Conservation (phyloP, 2,888 invertebrate genomes). For the Dolichopus griseipennis region DNA sequence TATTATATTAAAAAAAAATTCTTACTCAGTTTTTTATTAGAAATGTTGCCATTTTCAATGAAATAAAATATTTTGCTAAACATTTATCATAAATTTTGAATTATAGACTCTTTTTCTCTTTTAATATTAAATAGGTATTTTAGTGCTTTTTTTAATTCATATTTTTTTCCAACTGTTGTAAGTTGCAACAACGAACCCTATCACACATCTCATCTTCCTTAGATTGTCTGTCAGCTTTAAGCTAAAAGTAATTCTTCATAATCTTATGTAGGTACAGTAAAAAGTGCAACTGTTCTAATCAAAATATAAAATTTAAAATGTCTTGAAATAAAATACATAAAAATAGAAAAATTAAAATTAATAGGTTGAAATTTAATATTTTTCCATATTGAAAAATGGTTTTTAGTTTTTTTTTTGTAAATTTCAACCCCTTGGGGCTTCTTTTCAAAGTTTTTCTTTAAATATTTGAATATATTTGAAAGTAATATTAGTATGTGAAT, state of each 20-base stretch:
- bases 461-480: too few relatives aligned
- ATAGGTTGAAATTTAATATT: constrained; percentile 1
- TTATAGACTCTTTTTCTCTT: neutral
- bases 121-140: too few relatives aligned
- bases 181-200: neutral
- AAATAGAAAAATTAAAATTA: neutral
- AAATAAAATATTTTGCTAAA: neutral
- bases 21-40: too few relatives aligned
- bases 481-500: too few relatives aligned
- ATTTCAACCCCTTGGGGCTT: neutral
- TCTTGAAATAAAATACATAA: neutral
- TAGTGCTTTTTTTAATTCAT: too few relatives aligned
- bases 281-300: neutral
- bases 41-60: too few relatives aligned
- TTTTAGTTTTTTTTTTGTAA: neutral
- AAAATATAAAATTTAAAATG: neutral
- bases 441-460: neutral
- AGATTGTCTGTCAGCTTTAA: neutral
- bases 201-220: neutral
- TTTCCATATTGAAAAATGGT: neutral
- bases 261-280: neutral
- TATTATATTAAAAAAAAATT: too few relatives aligned
- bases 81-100: neutral
- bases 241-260: neutral
- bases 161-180: neutral